These are phyloP conservation scores for Falco peregrinus DNA, from an alignment of 2,797 vertebrate genomes.

Conservation along the genomic window DNA sequence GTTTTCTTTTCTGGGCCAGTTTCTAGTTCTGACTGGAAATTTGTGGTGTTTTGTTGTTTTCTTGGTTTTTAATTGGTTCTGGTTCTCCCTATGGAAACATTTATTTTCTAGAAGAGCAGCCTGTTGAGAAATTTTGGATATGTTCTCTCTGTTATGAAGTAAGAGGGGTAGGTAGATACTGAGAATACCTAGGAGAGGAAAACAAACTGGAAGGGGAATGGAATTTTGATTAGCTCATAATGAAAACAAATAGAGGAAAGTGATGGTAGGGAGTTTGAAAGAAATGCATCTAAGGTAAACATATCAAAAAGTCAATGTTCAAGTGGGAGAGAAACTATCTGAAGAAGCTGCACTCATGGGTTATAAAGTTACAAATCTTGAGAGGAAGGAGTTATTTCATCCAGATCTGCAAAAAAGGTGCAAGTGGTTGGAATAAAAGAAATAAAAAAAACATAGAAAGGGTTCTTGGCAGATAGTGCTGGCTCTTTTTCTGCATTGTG, in stretches of 20 bases:
- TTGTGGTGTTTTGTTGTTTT: not conserved
- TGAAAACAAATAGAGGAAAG: not conserved
- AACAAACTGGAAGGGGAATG: not conserved
- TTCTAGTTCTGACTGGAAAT: not conserved
- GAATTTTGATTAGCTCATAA: not conserved
- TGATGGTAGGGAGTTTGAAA: not conserved
- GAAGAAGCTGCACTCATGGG: not conserved
- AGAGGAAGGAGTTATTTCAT: not conserved
- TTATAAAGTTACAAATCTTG: not conserved
- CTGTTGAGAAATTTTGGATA: not conserved
- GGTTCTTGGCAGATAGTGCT: not conserved
- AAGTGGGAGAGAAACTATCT: not conserved
- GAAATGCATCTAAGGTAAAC: not conserved
- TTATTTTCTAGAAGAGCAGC: not conserved
- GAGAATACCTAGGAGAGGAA: not conserved
- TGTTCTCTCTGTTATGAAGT: not conserved
- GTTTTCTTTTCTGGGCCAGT: not conserved
- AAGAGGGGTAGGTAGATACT: not conserved
- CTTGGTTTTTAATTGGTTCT: not conserved
- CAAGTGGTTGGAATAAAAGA: not conserved
- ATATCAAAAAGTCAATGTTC: not conserved
- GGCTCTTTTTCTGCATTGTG: not conserved
- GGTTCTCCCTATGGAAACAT: not conserved
- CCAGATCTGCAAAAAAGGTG: not conserved
- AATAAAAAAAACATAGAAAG: not conserved